phyloP scores from a whole-genome alignment of 92 coral and sea anemone species.

The Umimayanthus chanpuru region DNA sequence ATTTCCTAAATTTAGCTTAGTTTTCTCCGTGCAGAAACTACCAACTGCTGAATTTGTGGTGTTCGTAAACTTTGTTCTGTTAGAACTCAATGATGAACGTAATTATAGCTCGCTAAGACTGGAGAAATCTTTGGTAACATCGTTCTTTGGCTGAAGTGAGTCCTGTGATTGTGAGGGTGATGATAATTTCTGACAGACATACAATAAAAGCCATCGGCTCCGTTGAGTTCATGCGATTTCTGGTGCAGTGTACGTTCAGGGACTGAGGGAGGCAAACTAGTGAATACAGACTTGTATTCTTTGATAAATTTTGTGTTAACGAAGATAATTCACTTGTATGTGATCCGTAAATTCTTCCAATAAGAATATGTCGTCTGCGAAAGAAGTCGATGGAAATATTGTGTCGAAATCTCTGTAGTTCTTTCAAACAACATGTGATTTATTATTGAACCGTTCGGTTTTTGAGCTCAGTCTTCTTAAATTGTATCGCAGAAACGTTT shows the following conservation, averaged over 20 bases:
- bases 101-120: background rate
- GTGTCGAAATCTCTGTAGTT: conserved; percentile 38
- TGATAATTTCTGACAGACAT: conserved; percentile 36
- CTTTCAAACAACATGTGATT: conserved; percentile 23
- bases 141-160: background rate
- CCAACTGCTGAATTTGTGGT: background rate
- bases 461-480: background rate
- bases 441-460: conserved; percentile 6
- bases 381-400: background rate
- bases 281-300: background rate
- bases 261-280: background rate
- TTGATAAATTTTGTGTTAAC: background rate
- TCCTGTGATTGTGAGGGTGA: conserved; percentile 1
- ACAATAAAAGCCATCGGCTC: background rate
- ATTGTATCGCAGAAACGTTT: background rate
- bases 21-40: conserved; percentile 2
- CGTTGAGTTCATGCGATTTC: conserved; percentile 3
- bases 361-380: background rate
- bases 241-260: background rate
- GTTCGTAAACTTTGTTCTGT: background rate
- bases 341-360: background rate
- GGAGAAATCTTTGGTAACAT: conserved; percentile 7
- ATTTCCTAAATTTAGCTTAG: conserved; percentile 37
- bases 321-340: background rate
- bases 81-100: background rate